Evolutionary conservation across 2,888 invertebrate species (phyloP).

Genomic region (Noctua comes): DNA sequence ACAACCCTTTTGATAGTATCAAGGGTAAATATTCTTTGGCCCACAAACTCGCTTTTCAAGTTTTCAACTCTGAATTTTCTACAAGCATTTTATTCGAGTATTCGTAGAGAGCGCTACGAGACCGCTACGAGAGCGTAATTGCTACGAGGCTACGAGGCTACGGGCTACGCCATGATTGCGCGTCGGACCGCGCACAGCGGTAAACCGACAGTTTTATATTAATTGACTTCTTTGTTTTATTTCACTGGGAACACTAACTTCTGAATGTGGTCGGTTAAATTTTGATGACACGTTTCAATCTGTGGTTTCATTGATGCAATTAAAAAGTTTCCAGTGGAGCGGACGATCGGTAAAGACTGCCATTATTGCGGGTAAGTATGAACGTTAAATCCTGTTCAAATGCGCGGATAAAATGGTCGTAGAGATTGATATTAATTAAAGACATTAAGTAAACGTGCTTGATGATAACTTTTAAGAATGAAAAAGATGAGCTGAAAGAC

Average conservation of each 20-base stretch:
- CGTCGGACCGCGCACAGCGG: slow-evolving; percentile 60
- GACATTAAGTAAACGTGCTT: slow-evolving; percentile 23
- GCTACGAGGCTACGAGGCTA: slow-evolving; percentile 75
- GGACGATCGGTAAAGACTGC: slow-evolving; percentile 51
- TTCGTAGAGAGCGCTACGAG: slow-evolving; percentile 70
- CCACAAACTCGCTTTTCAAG: slow-evolving; percentile 58
- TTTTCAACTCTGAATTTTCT: slow-evolving; percentile 59
- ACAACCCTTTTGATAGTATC: slow-evolving; percentile 61
- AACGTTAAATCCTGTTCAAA: slow-evolving; percentile 42
- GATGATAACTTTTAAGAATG: slow-evolving; percentile 1
- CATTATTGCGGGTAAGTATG: slow-evolving; percentile 55
- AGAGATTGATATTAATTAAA: slow-evolving; percentile 40
- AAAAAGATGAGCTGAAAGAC: slow-evolving; percentile 1
- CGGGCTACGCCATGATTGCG: slow-evolving; percentile 75
- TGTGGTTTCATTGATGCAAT: slow-evolving; percentile 72
- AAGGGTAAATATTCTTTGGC: slow-evolving; percentile 61
- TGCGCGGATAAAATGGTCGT: slow-evolving; percentile 25
- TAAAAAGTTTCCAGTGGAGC: slow-evolving; percentile 69
- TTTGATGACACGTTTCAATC: slow-evolving; percentile 71
- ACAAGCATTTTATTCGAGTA: slow-evolving; percentile 69
- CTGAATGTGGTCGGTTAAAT: slow-evolving; percentile 70
- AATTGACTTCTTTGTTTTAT: slow-evolving; percentile 82
- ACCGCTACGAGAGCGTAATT: slow-evolving; percentile 79
- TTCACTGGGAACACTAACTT: slow-evolving; percentile 66
- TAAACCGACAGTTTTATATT: slow-evolving; percentile 75